A percentile compares a stretch with the other conserved stretches of the same genome.
phyloP scores from a whole-genome alignment of 2,797 vertebrate genomes.

The Huso huso region DNA sequence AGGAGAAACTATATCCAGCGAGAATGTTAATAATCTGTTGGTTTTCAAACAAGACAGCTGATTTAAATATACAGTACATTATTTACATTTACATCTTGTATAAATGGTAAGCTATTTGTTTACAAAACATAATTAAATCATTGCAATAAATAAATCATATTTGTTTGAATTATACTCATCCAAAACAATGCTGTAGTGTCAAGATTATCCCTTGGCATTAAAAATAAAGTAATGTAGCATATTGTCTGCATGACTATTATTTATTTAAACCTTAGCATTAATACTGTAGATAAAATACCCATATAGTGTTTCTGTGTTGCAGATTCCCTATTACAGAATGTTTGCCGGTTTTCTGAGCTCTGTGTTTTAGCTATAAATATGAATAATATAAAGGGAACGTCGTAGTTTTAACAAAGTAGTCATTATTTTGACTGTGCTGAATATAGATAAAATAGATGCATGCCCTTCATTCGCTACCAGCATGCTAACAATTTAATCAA shows the following conservation, averaged over 20 bases:
- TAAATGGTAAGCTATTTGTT: conserved; percentile 64
- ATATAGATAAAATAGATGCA: conserved; percentile 56
- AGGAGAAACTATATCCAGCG: no score
- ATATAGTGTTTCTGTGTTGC: conserved; percentile 24
- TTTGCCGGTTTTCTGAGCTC: not conserved
- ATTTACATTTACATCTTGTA: conserved; percentile 66
- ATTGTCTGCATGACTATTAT: conserved; percentile 49
- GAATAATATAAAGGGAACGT: conserved; percentile 31
- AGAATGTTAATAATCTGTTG: conserved; percentile 4
- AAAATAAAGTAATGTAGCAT: conserved; percentile 57
- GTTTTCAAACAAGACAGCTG: conserved; percentile 31
- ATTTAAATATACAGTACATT: conserved; percentile 59
- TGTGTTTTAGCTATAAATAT: not conserved
- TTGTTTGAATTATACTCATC: conserved; percentile 29
- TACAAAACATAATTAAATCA: conserved; percentile 60
- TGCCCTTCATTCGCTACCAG: conserved; percentile 61
- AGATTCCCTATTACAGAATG: conserved; percentile 7
- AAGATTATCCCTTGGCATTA: conserved; percentile 53
- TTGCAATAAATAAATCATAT: conserved; percentile 59
- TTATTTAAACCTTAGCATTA: conserved; percentile 59
- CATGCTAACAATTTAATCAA: conserved; percentile 89
- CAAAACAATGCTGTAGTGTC: conserved; percentile 51
- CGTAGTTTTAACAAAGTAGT: conserved; percentile 47
- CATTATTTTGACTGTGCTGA: conserved; percentile 72
- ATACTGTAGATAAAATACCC: conserved; percentile 57